A percentile compares a stretch with the other conserved stretches of the same genome.
These are phyloP conservation scores for Bombus ignitus DNA, from an alignment of 1,140 invertebrate genomes.

Conservation along the genomic window DNA sequence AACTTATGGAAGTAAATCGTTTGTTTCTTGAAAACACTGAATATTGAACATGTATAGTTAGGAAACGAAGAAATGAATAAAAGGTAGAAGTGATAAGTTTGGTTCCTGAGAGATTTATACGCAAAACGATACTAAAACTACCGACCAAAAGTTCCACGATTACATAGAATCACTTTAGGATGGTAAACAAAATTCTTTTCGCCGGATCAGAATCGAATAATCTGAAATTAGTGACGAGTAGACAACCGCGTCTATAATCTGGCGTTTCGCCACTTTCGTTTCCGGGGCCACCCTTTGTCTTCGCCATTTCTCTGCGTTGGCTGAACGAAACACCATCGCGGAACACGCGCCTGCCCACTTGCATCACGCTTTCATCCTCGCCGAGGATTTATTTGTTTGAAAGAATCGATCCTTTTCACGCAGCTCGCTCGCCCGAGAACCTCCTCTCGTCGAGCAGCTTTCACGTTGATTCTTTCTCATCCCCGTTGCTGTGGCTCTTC, in stretches of 20 bases:
- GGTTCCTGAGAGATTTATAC: too few species aligned
- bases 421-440: constrained; percentile 35
- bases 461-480: constrained; percentile 46
- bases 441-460: constrained; percentile 30
- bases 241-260: not conserved
- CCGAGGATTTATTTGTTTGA: constrained; percentile 58
- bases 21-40: too few species aligned
- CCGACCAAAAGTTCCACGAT: not conserved
- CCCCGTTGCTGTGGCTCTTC: not conserved
- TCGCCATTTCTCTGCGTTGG: not conserved
- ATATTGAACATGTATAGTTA: too few species aligned
- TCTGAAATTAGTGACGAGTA: not conserved
- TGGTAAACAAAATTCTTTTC: not conserved
- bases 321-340: not conserved
- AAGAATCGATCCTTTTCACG: constrained; percentile 62
- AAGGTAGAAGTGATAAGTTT: too few species aligned
- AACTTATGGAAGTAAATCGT: too few species aligned
- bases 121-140: not conserved
- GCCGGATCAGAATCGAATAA: not conserved
- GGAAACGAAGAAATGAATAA: too few species aligned
- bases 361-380: constrained; percentile 55
- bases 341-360: not conserved
- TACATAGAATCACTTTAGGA: not conserved
- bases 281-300: constrained; percentile 32
- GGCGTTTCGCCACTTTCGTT: constrained; percentile 22